Conservation (phyloP, 2,797 vertebrate genomes). For the Triplophysa bombifrons region DNA sequence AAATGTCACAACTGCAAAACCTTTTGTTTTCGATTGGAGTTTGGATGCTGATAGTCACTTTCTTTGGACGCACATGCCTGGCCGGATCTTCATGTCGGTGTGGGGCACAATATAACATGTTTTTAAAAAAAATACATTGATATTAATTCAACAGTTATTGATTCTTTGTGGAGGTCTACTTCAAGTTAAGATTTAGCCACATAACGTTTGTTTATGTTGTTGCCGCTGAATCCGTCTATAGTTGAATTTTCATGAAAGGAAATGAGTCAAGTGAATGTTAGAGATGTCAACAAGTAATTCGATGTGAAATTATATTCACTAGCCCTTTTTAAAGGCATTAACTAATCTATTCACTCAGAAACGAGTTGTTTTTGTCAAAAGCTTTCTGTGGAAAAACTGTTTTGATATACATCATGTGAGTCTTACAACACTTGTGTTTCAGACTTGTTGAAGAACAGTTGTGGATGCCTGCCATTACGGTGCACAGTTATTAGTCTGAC, state of each 20-base stretch:
- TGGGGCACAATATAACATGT: too few species aligned
- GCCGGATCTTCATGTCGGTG: too few species aligned
- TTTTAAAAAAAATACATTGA: too few species aligned
- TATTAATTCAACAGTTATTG: too few species aligned
- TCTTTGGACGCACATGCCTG: too few species aligned
- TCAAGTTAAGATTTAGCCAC: too few species aligned
- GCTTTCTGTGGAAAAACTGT: background rate
- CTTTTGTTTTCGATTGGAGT: background rate
- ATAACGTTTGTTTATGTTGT: too few species aligned
- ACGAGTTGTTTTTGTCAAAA: conserved; percentile 5
- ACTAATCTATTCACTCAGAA: background rate
- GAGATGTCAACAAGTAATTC: background rate
- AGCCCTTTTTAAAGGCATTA: background rate
- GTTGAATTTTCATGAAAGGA: background rate
- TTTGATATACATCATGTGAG: background rate
- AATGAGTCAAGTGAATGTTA: background rate
- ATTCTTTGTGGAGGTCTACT: too few species aligned
- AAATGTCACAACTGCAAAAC: too few species aligned
- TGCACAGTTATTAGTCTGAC: background rate
- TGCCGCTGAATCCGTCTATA: background rate
- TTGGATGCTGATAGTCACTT: background rate
- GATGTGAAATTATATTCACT: background rate
- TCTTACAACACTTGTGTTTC: background rate
- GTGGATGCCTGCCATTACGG: background rate
- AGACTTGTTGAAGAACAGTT: background rate